Base-by-base conservation (phyloP, 2,113 vertebrate species). In the Menura novaehollandiae region DNA sequence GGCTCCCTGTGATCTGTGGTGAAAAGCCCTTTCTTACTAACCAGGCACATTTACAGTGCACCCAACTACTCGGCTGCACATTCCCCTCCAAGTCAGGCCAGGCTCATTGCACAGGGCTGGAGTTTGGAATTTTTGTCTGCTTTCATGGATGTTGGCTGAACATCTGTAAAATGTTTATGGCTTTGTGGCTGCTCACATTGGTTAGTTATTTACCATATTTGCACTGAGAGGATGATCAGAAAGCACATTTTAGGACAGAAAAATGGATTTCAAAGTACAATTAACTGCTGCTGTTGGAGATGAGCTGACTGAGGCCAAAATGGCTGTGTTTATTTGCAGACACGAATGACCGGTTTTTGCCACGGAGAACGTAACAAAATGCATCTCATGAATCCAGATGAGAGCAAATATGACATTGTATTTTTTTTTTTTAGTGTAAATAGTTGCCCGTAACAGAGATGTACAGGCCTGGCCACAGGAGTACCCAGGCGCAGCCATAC, bases 341-440 rank as follows among this genome's bases (percentile, higher is more conserved):
- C 88, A 96, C 13, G 49, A 94, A 88, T 93, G 90, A 90, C 88
- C 17, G 4, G 63, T 93, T 97, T 96, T 95, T 72, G 67, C 85
- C 95, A 95, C 59, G 11, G 95, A 95, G 82, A 94, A 95, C 0
- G 1, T 68, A 93, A 81, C 88, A 81, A 92, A 95, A 92, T 88
- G 82, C 85, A 89, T 94, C 93, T 94, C 85, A 68, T 95, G 85
- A 92, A 95, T 92, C 79, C 95, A 94, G 88, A 93, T 85, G 91
- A 96, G 64, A 89, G 88, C 56, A 94, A 96, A 91, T 88, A 92
- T 56, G 79, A 93, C 85, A 64, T 27, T 64, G 53, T 74, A 12
- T 64, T 49, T 47, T 68, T 71, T 27, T 14, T n/a, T 66, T 82
- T 35, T 58, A 85, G 73, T 80, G 93, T 56, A 93, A 96, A 90